Conservation (phyloP, 2,888 invertebrate genomes). For the Onchidella celtica region DNA sequence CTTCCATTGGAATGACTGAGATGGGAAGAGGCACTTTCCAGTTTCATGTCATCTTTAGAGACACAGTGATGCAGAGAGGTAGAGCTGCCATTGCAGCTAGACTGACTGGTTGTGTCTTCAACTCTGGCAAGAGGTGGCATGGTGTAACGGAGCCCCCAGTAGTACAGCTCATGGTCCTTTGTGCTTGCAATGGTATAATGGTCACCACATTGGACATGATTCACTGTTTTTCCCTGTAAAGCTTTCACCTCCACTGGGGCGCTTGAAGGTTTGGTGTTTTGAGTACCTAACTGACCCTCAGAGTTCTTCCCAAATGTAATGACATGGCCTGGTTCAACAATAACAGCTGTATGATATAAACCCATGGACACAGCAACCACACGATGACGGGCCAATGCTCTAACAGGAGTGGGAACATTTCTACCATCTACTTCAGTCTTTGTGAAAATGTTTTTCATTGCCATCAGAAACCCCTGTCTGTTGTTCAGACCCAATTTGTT, state of each 20-base stretch:
- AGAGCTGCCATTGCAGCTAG: slow-evolving; percentile 58
- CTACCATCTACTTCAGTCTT: slow-evolving; percentile 81
- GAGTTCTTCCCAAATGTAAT: slow-evolving; percentile 85
- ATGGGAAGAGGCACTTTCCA: slow-evolving; percentile 58
- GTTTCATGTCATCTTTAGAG: slow-evolving; percentile 58
- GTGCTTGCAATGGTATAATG: slow-evolving; percentile 86
- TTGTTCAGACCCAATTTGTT: slow-evolving; percentile 85
- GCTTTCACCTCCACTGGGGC: slow-evolving; percentile 81
- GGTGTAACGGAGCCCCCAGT: slow-evolving; percentile 84
- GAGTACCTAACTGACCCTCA: slow-evolving; percentile 85
- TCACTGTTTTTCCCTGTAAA: slow-evolving; percentile 78
- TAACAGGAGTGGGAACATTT: slow-evolving; percentile 80
- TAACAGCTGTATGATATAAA: slow-evolving; percentile 84
- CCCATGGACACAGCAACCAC: slow-evolving; percentile 85
- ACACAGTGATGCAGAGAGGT: slow-evolving; percentile 37
- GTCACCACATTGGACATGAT: slow-evolving; percentile 85
- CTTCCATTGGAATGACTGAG: background rate
- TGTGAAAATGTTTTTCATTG: slow-evolving; percentile 81
- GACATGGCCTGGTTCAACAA: slow-evolving; percentile 85
- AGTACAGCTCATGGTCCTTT: slow-evolving; percentile 85
- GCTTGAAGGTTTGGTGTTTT: slow-evolving; percentile 78
- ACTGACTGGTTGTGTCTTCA: slow-evolving; percentile 60
- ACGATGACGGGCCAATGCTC: slow-evolving; percentile 82
- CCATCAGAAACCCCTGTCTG: slow-evolving; percentile 81
- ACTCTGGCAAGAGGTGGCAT: slow-evolving; percentile 42